A percentile compares a stretch with the other conserved stretches of the same genome.
These are phyloP conservation scores for Australoheros scitulus DNA, from an alignment of 2,113 vertebrate genomes.

Conservation along the genomic window DNA sequence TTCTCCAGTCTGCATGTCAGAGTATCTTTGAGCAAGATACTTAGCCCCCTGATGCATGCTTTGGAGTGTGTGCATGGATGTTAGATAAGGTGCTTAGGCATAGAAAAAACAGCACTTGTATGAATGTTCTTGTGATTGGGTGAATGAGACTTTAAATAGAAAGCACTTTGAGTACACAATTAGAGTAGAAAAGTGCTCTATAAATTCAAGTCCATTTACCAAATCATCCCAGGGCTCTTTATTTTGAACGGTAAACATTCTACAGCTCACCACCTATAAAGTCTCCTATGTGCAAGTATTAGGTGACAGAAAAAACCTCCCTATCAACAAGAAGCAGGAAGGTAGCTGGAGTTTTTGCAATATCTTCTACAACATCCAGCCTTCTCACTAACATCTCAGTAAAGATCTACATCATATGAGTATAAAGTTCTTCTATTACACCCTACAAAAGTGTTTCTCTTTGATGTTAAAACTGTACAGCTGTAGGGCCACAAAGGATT, in stretches of 20 bases:
- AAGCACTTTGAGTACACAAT: too few relatives aligned
- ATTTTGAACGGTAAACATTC: neutral
- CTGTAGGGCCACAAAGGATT: neutral
- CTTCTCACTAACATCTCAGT: neutral
- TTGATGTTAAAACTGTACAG: neutral
- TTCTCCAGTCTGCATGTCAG: too few relatives aligned
- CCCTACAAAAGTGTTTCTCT: neutral
- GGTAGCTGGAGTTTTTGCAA: neutral
- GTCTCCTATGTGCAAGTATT: neutral
- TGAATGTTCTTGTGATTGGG: too few relatives aligned
- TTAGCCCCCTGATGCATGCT: too few relatives aligned
- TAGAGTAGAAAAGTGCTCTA: too few relatives aligned
- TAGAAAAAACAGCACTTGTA: too few relatives aligned
- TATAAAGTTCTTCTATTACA: neutral
- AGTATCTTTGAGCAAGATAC: too few relatives aligned
- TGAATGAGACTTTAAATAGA: too few relatives aligned
- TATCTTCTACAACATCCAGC: neutral
- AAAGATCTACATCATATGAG: neutral
- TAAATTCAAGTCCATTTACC: too few relatives aligned
- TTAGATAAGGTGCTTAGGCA: too few relatives aligned
- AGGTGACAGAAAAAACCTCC: neutral
- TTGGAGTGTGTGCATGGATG: too few relatives aligned
- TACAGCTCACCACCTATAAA: rapidly evolving
- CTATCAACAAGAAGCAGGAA: neutral
- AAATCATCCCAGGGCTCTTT: too few relatives aligned